Conservation (phyloP, 1,140 invertebrate genomes). For the Drosophila ironensis region DNA sequence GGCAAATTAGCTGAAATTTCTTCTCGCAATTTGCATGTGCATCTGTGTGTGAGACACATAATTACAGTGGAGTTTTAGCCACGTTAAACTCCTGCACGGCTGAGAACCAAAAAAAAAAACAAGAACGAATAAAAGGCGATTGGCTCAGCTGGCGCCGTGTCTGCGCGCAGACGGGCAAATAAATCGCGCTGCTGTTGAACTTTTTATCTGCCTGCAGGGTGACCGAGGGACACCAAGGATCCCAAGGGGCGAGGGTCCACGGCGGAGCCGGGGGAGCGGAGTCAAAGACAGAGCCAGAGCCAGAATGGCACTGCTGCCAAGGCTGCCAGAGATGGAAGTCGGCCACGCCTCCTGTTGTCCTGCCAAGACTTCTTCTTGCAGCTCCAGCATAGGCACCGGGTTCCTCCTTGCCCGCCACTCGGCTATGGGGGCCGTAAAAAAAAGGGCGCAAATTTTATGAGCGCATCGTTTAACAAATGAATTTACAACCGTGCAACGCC, state of each 20-base stretch:
- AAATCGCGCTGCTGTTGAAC: slow-evolving; percentile 80
- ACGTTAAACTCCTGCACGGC: slow-evolving; percentile 29
- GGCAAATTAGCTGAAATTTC: slow-evolving; percentile 77
- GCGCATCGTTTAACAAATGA: slow-evolving; percentile 82
- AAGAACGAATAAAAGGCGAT: slow-evolving; percentile 11
- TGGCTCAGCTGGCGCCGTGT: slow-evolving; percentile 74
- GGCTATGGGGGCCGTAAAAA: slow-evolving; percentile 53
- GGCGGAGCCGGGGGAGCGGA: too few species aligned
- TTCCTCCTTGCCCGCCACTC: slow-evolving; percentile 10
- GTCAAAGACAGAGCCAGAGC: slow-evolving; percentile 1
- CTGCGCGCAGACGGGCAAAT: slow-evolving; percentile 63
- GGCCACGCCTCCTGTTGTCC: slow-evolving; percentile 58
- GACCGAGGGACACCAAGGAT: background rate
- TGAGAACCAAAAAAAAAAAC: background rate
- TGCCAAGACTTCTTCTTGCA: slow-evolving; percentile 40
- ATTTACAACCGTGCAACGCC: slow-evolving; percentile 82
- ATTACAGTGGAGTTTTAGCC: slow-evolving; percentile 59
- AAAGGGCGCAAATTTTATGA: slow-evolving; percentile 82
- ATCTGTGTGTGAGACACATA: slow-evolving; percentile 52
- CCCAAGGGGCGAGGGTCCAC: background rate
- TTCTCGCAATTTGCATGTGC: slow-evolving; percentile 64
- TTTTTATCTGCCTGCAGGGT: slow-evolving; percentile 56
- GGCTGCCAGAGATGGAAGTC: slow-evolving; percentile 52
- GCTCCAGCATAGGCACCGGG: slow-evolving; percentile 19
- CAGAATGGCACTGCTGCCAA: slow-evolving; percentile 68